These are phyloP conservation scores for Corythornis vintsioides DNA, from an alignment of 2,113 vertebrate genomes.

Conservation along the genomic window DNA sequence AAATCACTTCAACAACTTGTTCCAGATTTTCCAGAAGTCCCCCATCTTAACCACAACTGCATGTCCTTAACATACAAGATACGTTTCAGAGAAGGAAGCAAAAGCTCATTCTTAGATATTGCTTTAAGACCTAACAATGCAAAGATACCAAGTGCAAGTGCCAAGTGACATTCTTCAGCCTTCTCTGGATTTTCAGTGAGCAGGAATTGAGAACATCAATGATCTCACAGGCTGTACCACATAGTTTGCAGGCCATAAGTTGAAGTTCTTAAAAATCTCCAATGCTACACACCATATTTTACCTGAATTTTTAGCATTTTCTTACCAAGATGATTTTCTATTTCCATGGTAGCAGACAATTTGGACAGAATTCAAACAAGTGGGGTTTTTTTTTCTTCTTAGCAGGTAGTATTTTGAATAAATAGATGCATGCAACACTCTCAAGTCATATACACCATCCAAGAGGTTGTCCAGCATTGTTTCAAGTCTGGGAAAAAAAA, in stretches of 20 bases:
- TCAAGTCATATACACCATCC: background rate
- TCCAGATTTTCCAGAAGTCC: background rate
- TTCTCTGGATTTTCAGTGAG: background rate
- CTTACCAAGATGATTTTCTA: background rate
- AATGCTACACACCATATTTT: background rate
- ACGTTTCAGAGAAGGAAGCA: background rate
- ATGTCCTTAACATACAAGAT: background rate
- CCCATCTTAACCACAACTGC: background rate
- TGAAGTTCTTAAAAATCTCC: background rate
- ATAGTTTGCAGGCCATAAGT: background rate
- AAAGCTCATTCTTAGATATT: background rate
- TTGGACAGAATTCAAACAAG: background rate
- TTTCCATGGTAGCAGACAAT: slow-evolving; percentile 31
- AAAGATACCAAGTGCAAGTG: background rate
- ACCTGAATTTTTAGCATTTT: slow-evolving; percentile 19
- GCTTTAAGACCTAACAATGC: background rate
- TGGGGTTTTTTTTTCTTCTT: background rate
- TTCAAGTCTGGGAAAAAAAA: background rate
- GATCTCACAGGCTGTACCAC: background rate
- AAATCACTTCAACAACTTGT: background rate
- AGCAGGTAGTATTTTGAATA: background rate
- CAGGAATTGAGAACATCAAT: background rate
- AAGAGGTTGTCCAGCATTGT: background rate
- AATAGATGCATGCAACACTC: background rate
- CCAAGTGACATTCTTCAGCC: background rate